Evolutionary conservation across 2,113 vertebrate species (phyloP).

Genomic region (Cromileptes altivelis): DNA sequence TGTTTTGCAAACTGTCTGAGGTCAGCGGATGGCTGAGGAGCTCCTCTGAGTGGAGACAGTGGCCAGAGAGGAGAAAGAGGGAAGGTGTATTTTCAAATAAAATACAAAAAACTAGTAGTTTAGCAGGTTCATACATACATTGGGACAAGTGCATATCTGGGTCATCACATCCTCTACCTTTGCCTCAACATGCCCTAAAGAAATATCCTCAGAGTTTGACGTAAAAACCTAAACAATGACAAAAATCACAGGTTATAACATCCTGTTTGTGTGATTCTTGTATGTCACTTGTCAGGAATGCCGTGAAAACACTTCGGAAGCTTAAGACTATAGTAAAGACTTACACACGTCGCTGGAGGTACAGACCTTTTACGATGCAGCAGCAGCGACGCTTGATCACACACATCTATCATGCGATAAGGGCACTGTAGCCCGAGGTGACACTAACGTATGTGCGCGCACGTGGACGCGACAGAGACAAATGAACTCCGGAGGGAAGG

Average conservation of each 20-base stretch:
- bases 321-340: slow-evolving; percentile 13
- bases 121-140: background rate
- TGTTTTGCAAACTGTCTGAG: slow-evolving; percentile 75
- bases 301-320: slow-evolving; percentile 37
- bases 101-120: background rate
- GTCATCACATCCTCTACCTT: no score
- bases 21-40: slow-evolving; percentile 60
- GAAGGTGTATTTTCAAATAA: background rate
- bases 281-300: slow-evolving; percentile 50
- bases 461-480: slow-evolving; percentile 56
- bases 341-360: background rate
- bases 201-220: background rate
- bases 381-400: slow-evolving; percentile 13
- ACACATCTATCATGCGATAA: slow-evolving; percentile 29
- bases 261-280: slow-evolving; percentile 55
- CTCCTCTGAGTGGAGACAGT: background rate
- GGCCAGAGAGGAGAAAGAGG: background rate
- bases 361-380: background rate
- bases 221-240: background rate
- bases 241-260: slow-evolving; percentile 29
- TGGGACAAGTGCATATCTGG: background rate
- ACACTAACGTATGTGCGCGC: slow-evolving; percentile 64
- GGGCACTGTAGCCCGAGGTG: slow-evolving; percentile 37
- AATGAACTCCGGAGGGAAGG: slow-evolving; percentile 68
- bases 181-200: background rate